These are phyloP conservation scores for Drosophila eugracilis DNA, from an alignment of 1,140 invertebrate genomes.

Conservation along the genomic window DNA sequence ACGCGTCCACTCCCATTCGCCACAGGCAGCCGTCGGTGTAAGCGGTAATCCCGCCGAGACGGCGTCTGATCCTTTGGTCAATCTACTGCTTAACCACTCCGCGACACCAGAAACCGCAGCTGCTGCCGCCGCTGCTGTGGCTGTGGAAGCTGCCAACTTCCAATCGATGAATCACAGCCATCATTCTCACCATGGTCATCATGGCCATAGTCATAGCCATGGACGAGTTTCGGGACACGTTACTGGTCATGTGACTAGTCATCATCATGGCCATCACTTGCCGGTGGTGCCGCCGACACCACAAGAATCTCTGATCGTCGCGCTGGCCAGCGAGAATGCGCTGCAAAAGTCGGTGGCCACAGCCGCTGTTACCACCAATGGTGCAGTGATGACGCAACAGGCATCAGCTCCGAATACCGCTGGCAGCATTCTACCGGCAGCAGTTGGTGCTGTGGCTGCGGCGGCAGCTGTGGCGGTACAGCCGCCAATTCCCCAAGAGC, in stretches of 20 bases:
- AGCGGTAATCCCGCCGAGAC: slow-evolving; percentile 30
- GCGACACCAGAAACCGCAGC: slow-evolving; percentile 45
- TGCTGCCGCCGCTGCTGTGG: slow-evolving; percentile 49
- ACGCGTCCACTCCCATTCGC: slow-evolving; percentile 31
- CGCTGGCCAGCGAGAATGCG: slow-evolving; percentile 78
- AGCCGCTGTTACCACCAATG: slow-evolving; percentile 81
- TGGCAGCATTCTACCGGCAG: slow-evolving; percentile 64
- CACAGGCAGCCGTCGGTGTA: slow-evolving; percentile 22
- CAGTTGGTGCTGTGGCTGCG: slow-evolving; percentile 65
- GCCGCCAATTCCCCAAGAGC: slow-evolving; percentile 88
- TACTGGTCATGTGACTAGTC: slow-evolving; percentile 1
- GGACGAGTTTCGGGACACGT: neutral
- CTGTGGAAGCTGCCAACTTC: slow-evolving; percentile 58
- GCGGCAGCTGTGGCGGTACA: slow-evolving; percentile 74
- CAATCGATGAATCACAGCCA: slow-evolving; percentile 36
- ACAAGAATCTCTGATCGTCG: slow-evolving; percentile 84
- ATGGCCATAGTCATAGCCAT: slow-evolving; percentile 6
- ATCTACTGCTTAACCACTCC: slow-evolving; percentile 53
- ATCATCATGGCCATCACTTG: slow-evolving; percentile 46
- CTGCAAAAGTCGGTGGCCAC: slow-evolving; percentile 79
- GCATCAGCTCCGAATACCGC: slow-evolving; percentile 61
- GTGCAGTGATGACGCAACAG: slow-evolving; percentile 79
- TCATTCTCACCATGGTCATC: slow-evolving; percentile 27
- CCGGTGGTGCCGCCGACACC: slow-evolving; percentile 73
- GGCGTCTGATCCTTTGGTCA: slow-evolving; percentile 53